Base-by-base conservation (phyloP, 2,797 vertebrate genomes). In the Chromobotia macracanthus region DNA sequence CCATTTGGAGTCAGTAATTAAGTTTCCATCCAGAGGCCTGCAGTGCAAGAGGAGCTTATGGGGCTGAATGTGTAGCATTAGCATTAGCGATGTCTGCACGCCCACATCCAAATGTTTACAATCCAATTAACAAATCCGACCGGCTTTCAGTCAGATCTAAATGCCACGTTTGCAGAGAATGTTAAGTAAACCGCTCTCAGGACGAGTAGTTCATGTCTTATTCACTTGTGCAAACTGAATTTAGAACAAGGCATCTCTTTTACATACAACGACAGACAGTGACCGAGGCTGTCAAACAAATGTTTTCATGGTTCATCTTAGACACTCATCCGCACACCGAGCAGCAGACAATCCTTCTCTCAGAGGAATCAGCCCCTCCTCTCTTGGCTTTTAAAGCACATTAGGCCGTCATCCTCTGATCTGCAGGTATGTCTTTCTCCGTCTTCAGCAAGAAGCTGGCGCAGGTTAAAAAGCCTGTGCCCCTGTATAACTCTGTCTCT, bases 1-100 rank as follows among this genome's bases (percentile, higher is more conserved):
- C 89, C 89, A 88, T 90, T 89, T 91, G 89, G 85, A 90, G 85
- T 86, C 89, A 84, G 87, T 88, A 87, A 90, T 90, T 93, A 91
- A 91, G 88, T 87, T 87, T 86, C 87, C 89, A 90, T 90, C 90
- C 89, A 90, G 84, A 87, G 77, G 38, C 74, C 79, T 84, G 72
- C 81, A 84, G 82, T 82, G 81, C 83, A 84, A 84, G 78, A 15
- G 8, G 21, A 79, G 75, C 66, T 48, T 3, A 46, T n/a, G 53
- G 0, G 38, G 66, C 66, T 77, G 75, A 55, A 70, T 44, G 21
- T 31, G 64, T 71, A 64, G 68, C 67, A 28, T 71, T 61, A 46
- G 46, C 76, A 2, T 61, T 69, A 76, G 75, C 51, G 12, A 5
- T 51, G 48, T 65, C 72, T 23, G 78, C 83, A 63, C 80, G 82